Base-by-base conservation (phyloP, 1,140 invertebrate genomes). In the Trissolcus basalis region DNA sequence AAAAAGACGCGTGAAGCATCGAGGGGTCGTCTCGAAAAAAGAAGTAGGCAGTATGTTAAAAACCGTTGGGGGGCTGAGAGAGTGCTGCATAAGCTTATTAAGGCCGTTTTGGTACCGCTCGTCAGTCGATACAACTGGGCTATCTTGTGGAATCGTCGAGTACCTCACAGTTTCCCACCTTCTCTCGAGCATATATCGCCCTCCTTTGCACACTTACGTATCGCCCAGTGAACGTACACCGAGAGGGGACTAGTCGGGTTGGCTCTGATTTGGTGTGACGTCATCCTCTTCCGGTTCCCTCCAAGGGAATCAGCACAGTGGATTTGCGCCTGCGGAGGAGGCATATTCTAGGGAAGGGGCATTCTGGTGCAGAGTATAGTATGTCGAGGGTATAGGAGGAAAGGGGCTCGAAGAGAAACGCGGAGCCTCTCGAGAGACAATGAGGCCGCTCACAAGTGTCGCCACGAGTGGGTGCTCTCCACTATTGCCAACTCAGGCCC, bases 401-500 rank as follows among this genome's bases (percentile, higher is more conserved):
- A 64, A 54, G 58, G 55, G 47, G 12, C 41, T 67, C 77, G 79
- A 80, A 82, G 79, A 78, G 79, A 79, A 84, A 77, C 77, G 77
- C 74, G 72, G 81, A 84, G 81, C 80, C 82, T 83, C 87, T 88
- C 79, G 70, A 85, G 83, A 87, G 85, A 88, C 87, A 88, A 88
- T 88, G 87, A 87, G 87, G 85, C 86, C 86, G 86, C 85, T 88
- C 83, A 82, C 82, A 79, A 88, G 87, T 88, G 87, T 88, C 86
- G 82, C 85, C 84, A 85, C 82, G 84, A 88, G 86, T 87, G 82
- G 85, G 71, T 83, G 82, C 85, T 85, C 86, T 88, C 80, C 83
- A 88, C 85, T 87, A 88, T 87, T 88, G 87, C 87, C 84, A 87
- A 88, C 86, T 88, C 87, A 88, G 87, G 83, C 84, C 83, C 85